Percentiles rank a stretch among this genome's conserved stretches.
Conservation (phyloP, 2,888 invertebrate genomes). For the Aleiodes testaceus region DNA sequence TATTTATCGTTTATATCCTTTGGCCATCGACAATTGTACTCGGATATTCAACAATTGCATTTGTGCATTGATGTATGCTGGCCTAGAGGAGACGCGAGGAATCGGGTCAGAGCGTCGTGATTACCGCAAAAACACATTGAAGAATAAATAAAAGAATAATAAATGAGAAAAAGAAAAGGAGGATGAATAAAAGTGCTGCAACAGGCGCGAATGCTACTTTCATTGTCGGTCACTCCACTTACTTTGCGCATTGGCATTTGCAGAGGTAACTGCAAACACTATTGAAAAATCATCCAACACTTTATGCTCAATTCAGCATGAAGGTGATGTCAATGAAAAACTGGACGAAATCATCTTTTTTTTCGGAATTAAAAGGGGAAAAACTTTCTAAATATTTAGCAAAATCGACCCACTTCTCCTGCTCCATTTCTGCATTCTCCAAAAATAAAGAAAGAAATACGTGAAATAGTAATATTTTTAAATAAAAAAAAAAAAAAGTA, state of each 20-base stretch:
- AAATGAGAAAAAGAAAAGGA: conserved; percentile 46
- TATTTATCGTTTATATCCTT: no score
- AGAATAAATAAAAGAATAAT: background rate
- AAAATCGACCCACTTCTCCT: conserved; percentile 37
- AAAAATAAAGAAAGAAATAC: no score
- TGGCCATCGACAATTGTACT: no score
- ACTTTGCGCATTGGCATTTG: conserved; percentile 20
- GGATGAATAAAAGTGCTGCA: conserved; percentile 51
- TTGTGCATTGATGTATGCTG: conserved; percentile 44
- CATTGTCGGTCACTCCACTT: conserved; percentile 62
- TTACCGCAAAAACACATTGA: conserved; percentile 62
- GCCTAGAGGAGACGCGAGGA: conserved; percentile 64
- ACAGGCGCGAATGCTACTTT: conserved; percentile 65
- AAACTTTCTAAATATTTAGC: conserved; percentile 56
- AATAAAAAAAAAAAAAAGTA: no score
- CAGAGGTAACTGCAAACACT: conserved; percentile 10
- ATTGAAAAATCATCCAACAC: background rate
- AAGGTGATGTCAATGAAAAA: conserved; percentile 12
- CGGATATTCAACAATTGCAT: no score
- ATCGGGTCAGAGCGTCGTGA: conserved; percentile 66
- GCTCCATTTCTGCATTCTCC: no score
- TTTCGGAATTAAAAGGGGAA: conserved; percentile 34
- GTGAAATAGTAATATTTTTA: no score
- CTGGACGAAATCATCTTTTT: background rate
- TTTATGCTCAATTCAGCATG: no score